A percentile compares a stretch with the other conserved stretches of the same genome.
phyloP scores from a whole-genome alignment of 2,888 invertebrate species.

The Pheosia gnoma region DNA sequence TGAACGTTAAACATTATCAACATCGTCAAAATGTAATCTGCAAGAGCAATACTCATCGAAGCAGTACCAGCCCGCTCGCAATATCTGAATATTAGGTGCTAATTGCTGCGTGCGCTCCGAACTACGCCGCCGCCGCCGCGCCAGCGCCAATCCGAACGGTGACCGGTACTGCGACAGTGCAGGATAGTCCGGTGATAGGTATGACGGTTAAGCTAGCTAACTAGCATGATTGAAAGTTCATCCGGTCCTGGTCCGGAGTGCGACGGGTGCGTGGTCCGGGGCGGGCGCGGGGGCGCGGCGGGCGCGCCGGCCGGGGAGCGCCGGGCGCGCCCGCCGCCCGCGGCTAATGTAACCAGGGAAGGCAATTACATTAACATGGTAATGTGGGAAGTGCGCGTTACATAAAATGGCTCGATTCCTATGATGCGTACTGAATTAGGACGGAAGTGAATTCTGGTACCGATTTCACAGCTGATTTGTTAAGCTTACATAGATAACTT shows the following conservation, averaged over 20 bases:
- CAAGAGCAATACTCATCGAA: constrained; percentile 72
- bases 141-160: not conserved
- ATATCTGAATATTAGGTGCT: constrained; percentile 44
- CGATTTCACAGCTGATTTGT: constrained; percentile 82
- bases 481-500: constrained; percentile 81
- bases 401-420: constrained; percentile 84
- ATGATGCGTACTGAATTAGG: constrained; percentile 83
- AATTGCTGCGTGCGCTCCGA: constrained; percentile 32
- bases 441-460: constrained; percentile 84
- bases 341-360: constrained; percentile 78
- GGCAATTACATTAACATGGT: constrained; percentile 76
- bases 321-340: constrained; percentile 42
- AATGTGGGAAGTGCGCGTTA: constrained; percentile 78
- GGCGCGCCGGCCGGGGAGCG: constrained; percentile 42
- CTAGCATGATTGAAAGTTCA: not conserved
- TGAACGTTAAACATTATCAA: constrained; percentile 54
- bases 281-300: constrained; percentile 19
- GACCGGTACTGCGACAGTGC: not conserved
- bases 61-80: constrained; percentile 80
- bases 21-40: constrained; percentile 65
- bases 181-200: constrained; percentile 7
- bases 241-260: constrained; percentile 8
- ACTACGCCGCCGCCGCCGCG: constrained; percentile 9
- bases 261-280: constrained; percentile 14
- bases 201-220: constrained; percentile 14